These are phyloP conservation scores for Saimiri boliviensis DNA, from an alignment of 2,113 vertebrate genomes.

Conservation along the genomic window DNA sequence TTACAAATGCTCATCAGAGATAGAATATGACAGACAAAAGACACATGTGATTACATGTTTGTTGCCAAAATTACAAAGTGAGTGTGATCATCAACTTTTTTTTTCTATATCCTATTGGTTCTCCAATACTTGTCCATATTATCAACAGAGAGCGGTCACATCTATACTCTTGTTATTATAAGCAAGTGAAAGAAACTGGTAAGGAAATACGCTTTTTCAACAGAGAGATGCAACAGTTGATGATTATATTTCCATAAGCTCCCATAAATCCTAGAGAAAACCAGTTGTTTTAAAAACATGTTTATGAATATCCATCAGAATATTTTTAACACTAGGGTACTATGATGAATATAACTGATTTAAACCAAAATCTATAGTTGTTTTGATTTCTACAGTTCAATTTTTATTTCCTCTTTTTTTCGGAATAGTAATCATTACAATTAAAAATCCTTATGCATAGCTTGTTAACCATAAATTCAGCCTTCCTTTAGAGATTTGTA, in stretches of 20 bases:
- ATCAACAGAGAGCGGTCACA: neutral
- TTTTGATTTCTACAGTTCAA: conserved; percentile 43
- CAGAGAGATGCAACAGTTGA: conserved; percentile 32
- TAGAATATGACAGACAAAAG: neutral
- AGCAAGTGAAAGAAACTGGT: neutral
- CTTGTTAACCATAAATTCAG: conserved; percentile 41
- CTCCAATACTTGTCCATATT: neutral
- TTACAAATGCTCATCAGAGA: neutral
- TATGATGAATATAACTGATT: conserved; percentile 27
- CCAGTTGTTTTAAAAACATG: conserved; percentile 53
- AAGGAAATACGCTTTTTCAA: neutral
- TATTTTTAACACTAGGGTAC: conserved; percentile 42
- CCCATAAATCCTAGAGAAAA: conserved; percentile 50
- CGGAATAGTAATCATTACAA: conserved; percentile 17
- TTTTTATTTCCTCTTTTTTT: conserved; percentile 58
- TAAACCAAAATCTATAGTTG: conserved; percentile 51
- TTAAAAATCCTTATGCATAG: conserved; percentile 32
- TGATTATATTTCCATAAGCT: conserved; percentile 52
- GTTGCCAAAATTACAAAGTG: neutral
- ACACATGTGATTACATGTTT: neutral
- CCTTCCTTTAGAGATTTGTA: neutral
- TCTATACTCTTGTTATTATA: neutral
- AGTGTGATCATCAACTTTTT: neutral
- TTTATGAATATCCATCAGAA: conserved; percentile 68
- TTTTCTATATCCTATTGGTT: neutral